Base-by-base conservation (phyloP, 2,797 vertebrate genomes). In the Taeniopygia guttata region DNA sequence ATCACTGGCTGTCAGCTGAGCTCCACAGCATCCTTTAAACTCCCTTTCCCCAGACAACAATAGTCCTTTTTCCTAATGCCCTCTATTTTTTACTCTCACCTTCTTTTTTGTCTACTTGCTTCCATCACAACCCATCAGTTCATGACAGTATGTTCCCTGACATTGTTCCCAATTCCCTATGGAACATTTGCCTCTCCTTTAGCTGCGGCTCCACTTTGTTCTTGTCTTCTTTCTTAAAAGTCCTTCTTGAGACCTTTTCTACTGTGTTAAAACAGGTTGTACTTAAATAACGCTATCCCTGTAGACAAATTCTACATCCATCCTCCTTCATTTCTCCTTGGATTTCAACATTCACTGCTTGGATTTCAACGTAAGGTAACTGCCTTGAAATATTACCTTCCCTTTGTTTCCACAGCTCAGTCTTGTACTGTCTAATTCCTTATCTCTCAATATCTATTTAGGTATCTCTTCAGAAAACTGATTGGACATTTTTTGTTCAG, bases 381-480 rank as follows among this genome's bases (percentile, higher is more conserved):
- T 87, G 17, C 30, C 32, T 80, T 68, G 72, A 91, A 85, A 68
- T 83, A 80, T 18, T 45, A 58, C 10, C 14, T 74, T 83, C 11
- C 32, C 18, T 74, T 87, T 85, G 26, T 85, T 94, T 94, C 56
- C 78, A 74, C 32, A 70, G 15, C 42, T 30, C 32, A 74, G 7
- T 70, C 72, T 32, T 69, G 30, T 73, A 9, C 30, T 63, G 40
- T 59, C 48, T 82, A 3, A 1, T 81, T 21, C 86, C 38, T 38
- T 83, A 11, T 9, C 15, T 89, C 60, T 80, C 42, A 49, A 36
- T 70, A 74, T 66, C 75, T 94, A 49, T 83, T 92, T 92, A 76
- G 18, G 6, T 45, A 8, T 55, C 48, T 82, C 27, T 87, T 93
- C 64, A 91, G 40, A 70, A 93, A 95, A 85, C 6, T 72, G 42